Conservation (phyloP, 2,888 invertebrate species). For the Eupelmus urozonus region DNA sequence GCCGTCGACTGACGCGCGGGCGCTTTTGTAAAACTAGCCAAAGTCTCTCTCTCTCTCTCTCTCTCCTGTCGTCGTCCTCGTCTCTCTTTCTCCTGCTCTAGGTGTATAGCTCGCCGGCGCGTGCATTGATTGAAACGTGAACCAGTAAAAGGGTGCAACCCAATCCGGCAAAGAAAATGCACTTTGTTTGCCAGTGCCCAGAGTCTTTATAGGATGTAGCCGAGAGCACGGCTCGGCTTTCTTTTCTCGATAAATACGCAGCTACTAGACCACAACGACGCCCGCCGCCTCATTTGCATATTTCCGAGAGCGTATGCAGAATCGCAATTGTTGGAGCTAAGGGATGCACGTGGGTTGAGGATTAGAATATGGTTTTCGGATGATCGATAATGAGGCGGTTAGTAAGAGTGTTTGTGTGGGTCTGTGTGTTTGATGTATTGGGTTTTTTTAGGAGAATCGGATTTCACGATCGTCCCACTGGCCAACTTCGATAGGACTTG, state of each 20-base stretch:
- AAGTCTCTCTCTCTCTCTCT: no score
- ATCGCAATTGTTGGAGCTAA: no score
- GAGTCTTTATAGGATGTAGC: conserved; percentile 38
- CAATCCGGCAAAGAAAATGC: conserved; percentile 67
- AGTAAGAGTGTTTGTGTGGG: no score
- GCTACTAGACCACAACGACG: no score
- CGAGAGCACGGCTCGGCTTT: conserved; percentile 11
- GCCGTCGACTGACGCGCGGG: conserved; percentile 25
- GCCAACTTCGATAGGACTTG: conserved; percentile 30
- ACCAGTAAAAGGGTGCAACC: conserved; percentile 75
- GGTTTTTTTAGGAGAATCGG: no score
- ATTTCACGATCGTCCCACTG: conserved; percentile 31
- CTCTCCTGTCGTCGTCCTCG: background rate
- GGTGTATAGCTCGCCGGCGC: conserved; percentile 9
- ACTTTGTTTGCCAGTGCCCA: conserved; percentile 60
- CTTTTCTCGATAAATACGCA: background rate
- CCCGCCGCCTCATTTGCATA: conserved; percentile 44
- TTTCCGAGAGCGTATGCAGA: no score
- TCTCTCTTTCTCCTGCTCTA: background rate
- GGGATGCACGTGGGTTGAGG: no score
- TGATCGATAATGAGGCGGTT: no score
- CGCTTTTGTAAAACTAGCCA: conserved; percentile 31
- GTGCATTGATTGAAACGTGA: conserved; percentile 76
- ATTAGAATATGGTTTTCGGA: no score
- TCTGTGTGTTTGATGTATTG: no score